Evolutionary conservation across 2,888 invertebrate species (phyloP), one percentile per base, ranked within the genome.

Genomic region (Coleophora deauratella): DNA sequence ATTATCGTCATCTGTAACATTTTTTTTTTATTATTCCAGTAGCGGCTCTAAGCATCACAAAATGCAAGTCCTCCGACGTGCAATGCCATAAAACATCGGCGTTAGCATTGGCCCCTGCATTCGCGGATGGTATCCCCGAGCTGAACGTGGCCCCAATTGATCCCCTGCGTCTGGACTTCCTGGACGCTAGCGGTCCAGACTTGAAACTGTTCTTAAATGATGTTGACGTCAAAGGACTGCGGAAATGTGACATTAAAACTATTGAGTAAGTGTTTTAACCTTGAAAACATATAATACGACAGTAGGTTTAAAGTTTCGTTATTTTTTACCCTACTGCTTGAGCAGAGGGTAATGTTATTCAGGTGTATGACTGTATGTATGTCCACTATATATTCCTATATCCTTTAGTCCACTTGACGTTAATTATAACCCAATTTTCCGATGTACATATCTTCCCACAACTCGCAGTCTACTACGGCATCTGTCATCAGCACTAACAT

Each of bases 31-130:
- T 14, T 37, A 6, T 14, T 8, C 12, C 12, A n/a, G 11, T 33
- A 46, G 11, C 52, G 73, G 72, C 52, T 11, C 45, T 63, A 33
- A 51, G 68, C 35, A 56, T 62, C 12, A 54, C 37, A 37, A 72
- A 65, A 63, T 79, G 80, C 46, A 59, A 61, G 37, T 33, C 50
- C 7, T 57, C 57, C 0, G 79, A 80, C 45, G 11, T 49, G 0
- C 62, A 70, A 53, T 80, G 79, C 42, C 21, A 58, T 0, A 72
- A 59, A 30, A 54, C 67, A n/a, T 52, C 66, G 0, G 30, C 65
- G 0, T 55, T 57, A 40, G 51, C 40, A 0, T 39, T 53, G 1
- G 45, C 72, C 2, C 61, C 66, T 0, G 21, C 42, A 0, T 62
- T 78, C 27, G 59, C 57, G 0, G 38, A 33, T 1, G 76, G 78